Evolutionary conservation across 2,113 vertebrate genomes (phyloP).

Genomic region (Catharus minimus): DNA sequence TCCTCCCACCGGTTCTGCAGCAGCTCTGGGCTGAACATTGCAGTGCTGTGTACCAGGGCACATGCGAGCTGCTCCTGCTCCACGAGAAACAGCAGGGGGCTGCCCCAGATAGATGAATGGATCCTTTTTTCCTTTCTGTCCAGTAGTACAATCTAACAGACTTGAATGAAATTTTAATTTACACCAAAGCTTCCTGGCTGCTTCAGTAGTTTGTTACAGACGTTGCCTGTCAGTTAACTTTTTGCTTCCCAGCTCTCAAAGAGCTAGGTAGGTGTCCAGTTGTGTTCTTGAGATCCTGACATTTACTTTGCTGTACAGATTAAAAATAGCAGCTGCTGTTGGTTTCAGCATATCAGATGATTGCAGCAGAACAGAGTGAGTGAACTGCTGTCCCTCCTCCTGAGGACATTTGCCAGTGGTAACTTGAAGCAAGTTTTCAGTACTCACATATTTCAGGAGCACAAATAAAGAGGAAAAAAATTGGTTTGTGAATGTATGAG

Average conservation of each 20-base stretch:
- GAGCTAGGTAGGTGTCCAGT: neutral
- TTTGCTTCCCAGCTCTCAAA: neutral
- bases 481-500: neutral
- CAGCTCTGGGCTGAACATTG: neutral
- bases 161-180: neutral
- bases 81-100: neutral
- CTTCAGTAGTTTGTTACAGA: neutral
- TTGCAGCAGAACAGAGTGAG: neutral
- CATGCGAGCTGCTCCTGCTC: neutral
- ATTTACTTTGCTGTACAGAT: neutral
- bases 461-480: neutral
- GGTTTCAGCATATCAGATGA: neutral
- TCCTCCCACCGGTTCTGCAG: neutral
- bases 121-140: neutral
- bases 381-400: neutral
- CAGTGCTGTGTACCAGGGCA: neutral
- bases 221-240: neutral
- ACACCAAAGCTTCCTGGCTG: neutral
- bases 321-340: conserved; percentile 59
- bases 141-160: neutral
- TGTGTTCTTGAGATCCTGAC: neutral
- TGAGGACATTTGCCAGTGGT: neutral
- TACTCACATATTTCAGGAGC: fast-evolving
- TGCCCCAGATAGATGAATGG: conserved; percentile 31
- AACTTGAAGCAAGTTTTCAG: neutral